These are phyloP conservation scores for Dicranocentrus wangi DNA, from an alignment of 2,888 invertebrate genomes.

Conservation along the genomic window DNA sequence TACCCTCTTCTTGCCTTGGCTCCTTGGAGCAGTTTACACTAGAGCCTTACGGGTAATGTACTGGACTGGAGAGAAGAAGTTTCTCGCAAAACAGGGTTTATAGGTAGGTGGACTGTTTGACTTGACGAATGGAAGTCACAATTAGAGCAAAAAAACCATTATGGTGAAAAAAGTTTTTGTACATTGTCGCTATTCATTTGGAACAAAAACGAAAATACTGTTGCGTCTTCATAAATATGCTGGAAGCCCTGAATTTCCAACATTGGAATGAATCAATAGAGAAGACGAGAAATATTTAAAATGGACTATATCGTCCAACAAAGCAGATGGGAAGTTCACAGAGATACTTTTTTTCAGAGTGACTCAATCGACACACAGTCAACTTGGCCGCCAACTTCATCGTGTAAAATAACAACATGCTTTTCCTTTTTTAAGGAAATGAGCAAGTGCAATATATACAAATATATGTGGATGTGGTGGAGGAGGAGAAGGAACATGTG, in stretches of 20 bases:
- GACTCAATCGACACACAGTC: slow-evolving; percentile 23
- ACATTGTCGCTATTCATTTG: too few species aligned
- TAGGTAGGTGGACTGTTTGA: too few species aligned
- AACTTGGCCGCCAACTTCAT: background rate
- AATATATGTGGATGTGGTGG: background rate
- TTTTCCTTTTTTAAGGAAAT: slow-evolving; percentile 21
- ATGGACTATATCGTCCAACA: background rate
- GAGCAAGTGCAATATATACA: background rate
- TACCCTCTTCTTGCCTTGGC: background rate
- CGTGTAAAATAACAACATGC: slow-evolving; percentile 3
- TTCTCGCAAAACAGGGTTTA: too few species aligned
- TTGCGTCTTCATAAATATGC: background rate
- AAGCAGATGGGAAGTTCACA: slow-evolving; percentile 48
- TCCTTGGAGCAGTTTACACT: too few species aligned
- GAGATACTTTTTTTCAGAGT: background rate
- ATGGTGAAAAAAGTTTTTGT: too few species aligned
- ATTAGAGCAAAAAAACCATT: too few species aligned
- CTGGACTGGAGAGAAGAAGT: too few species aligned
- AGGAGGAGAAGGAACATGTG: background rate
- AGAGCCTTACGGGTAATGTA: too few species aligned
- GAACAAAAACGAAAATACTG: too few species aligned
- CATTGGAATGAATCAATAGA: background rate
- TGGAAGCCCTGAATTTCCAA: slow-evolving; percentile 9
- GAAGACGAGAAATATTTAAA: background rate
- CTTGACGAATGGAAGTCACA: too few species aligned